Evolutionary conservation across 2,113 vertebrate species (phyloP).

Genomic region (Syngnathoides biaculeatus): DNA sequence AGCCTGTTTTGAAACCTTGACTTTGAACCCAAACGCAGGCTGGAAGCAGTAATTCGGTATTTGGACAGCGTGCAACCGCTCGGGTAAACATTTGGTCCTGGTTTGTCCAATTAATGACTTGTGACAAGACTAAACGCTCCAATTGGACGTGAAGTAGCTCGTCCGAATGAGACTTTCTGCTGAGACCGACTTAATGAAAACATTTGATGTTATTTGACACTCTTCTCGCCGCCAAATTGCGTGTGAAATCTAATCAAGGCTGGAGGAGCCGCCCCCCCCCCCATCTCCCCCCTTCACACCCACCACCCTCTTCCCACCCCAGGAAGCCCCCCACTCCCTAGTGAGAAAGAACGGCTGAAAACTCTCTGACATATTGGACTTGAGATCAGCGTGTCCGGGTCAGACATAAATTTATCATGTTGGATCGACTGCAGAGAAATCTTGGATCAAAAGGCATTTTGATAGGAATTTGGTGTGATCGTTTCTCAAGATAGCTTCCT

Average conservation of each 20-base stretch:
- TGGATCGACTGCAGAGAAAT: conserved; percentile 36
- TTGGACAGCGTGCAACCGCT: neutral
- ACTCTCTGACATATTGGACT: conserved; percentile 27
- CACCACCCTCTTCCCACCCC: no score
- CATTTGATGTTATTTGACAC: conserved; percentile 49
- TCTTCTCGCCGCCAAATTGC: conserved; percentile 23
- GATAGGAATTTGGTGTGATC: conserved; percentile 1
- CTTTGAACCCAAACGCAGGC: no score
- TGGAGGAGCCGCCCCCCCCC: conserved; percentile 18
- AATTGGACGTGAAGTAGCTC: neutral
- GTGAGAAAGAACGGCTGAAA: conserved; percentile 27
- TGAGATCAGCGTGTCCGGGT: conserved; percentile 43
- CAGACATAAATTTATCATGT: conserved; percentile 42
- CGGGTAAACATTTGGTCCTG: neutral
- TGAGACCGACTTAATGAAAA: conserved; percentile 38
- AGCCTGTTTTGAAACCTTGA: no score
- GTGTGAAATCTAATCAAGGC: conserved; percentile 49
- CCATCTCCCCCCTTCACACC: no score
- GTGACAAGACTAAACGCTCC: neutral
- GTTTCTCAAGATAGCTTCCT: conserved; percentile 13
- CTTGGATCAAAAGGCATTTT: conserved; percentile 37
- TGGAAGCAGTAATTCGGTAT: neutral
- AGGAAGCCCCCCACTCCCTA: neutral
- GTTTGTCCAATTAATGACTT: neutral
- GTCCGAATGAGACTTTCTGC: neutral